phyloP scores from a whole-genome alignment of 2,113 vertebrate species.

The Rhinopithecus roxellana region DNA sequence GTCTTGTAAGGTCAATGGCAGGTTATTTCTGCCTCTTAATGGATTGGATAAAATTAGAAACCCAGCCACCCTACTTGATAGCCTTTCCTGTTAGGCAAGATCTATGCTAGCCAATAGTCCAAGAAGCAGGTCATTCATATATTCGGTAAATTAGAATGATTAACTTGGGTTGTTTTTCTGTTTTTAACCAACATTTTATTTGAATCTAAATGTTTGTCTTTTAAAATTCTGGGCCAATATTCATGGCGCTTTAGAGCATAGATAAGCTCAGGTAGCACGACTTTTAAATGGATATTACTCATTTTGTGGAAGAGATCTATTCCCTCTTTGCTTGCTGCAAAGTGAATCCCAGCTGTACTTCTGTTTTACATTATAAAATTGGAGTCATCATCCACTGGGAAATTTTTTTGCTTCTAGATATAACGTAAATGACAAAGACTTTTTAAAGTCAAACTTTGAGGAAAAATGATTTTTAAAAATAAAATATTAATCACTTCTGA shows the following conservation, averaged over 20 bases:
- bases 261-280: neutral
- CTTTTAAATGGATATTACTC: neutral
- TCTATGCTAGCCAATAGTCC: neutral
- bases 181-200: neutral
- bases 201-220: slow-evolving; percentile 41
- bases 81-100: neutral
- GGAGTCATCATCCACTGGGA: slow-evolving; percentile 10
- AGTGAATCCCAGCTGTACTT: neutral
- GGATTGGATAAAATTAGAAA: neutral
- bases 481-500: slow-evolving; percentile 37
- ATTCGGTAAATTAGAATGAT: neutral
- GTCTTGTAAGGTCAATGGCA: neutral
- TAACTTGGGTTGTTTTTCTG: slow-evolving; percentile 11
- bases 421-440: slow-evolving; percentile 15
- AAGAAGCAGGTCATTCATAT: neutral
- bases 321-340: neutral
- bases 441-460: slow-evolving; percentile 58
- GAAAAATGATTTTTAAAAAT: neutral
- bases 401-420: slow-evolving; percentile 9
- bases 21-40: slow-evolving; percentile 36
- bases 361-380: slow-evolving; percentile 49
- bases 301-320: neutral
- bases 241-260: neutral
- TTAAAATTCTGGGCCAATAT: neutral
- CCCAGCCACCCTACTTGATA: neutral